Percentiles rank a stretch among this genome's conserved stretches.
phyloP scores from a whole-genome alignment of 2,888 invertebrate genomes.

The Hydriomena furcata region DNA sequence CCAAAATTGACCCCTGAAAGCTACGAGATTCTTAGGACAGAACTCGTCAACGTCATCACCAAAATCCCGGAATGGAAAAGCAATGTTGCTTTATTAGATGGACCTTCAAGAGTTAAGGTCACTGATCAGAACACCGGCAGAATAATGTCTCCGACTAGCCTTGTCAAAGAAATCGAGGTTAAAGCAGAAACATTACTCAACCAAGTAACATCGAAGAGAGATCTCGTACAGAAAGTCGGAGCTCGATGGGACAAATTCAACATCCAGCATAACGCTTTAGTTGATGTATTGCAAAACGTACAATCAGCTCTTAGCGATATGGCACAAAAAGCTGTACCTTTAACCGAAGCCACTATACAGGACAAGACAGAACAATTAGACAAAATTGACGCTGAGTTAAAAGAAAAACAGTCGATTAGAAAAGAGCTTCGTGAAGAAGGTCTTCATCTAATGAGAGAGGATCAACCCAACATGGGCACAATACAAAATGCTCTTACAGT shows the following conservation, averaged over 20 bases:
- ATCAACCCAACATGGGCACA: conserved; percentile 90
- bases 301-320: conserved; percentile 83
- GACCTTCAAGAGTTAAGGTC: conserved; percentile 86
- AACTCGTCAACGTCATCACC: conserved; percentile 86
- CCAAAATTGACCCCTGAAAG: conserved; percentile 88
- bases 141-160: conserved; percentile 87
- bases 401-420: conserved; percentile 85
- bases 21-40: conserved; percentile 86
- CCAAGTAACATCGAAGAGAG: conserved; percentile 86
- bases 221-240: conserved; percentile 87
- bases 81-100: conserved; percentile 87
- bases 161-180: conserved; percentile 89
- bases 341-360: conserved; percentile 75
- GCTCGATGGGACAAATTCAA: conserved; percentile 92
- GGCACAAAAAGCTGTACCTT: conserved; percentile 74
- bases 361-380: conserved; percentile 79
- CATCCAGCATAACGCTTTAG: conserved; percentile 87
- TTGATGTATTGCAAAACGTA: conserved; percentile 85
- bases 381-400: conserved; percentile 80
- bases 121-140: conserved; percentile 88
- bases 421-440: conserved; percentile 91
- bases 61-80: conserved; percentile 89
- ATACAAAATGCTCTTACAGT: conserved; percentile 91
- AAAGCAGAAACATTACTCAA: conserved; percentile 87
- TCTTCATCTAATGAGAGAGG: conserved; percentile 90